These are phyloP conservation scores for Malaclemys terrapin DNA, from an alignment of 2,113 vertebrate genomes.

Conservation along the genomic window DNA sequence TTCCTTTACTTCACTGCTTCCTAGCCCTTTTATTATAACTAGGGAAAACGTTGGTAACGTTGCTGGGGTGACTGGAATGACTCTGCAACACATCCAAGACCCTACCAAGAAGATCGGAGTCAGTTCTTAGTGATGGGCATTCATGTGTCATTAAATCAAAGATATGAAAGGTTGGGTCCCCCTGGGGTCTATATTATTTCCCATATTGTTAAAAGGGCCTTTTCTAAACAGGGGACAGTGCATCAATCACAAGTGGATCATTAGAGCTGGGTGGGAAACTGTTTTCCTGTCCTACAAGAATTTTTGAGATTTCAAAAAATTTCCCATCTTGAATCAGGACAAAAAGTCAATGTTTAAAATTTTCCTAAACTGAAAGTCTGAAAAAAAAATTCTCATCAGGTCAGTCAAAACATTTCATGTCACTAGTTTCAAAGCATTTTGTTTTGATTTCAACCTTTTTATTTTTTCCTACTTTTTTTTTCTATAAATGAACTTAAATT, in stretches of 20 bases:
- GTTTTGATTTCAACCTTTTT: not conserved
- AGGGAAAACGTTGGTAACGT: not conserved
- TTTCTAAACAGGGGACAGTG: not conserved
- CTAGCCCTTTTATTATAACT: not conserved
- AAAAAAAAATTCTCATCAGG: not conserved
- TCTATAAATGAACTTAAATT: not conserved
- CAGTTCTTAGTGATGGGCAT: fast-evolving
- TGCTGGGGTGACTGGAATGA: not conserved
- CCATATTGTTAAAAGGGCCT: constrained; percentile 27
- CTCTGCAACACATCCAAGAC: not conserved
- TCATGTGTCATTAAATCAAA: not conserved
- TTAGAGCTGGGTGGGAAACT: too few species aligned
- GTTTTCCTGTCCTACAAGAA: too few species aligned
- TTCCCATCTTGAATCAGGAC: not conserved
- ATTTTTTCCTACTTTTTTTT: not conserved
- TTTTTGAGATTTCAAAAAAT: not conserved
- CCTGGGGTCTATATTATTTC: not conserved
- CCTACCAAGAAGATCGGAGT: not conserved
- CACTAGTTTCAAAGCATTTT: not conserved
- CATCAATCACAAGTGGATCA: too few species aligned
- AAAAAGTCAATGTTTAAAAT: not conserved
- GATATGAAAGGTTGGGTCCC: fast-evolving
- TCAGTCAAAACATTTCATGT: not conserved
- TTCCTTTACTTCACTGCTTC: constrained; percentile 63
- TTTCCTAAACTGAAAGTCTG: not conserved